Base-by-base conservation (phyloP, 2,888 invertebrate species). In the Tineola bisselliella region DNA sequence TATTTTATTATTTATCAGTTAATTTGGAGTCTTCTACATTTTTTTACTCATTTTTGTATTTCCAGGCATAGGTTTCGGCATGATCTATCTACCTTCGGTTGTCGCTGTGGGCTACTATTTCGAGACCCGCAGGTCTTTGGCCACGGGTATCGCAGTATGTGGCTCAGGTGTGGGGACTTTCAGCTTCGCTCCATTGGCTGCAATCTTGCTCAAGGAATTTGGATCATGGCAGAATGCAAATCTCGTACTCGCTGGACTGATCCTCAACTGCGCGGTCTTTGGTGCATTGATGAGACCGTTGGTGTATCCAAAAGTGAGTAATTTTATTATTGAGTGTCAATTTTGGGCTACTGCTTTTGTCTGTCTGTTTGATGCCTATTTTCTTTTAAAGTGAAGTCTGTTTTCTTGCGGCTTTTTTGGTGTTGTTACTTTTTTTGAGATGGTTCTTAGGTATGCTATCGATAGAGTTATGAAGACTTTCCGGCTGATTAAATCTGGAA, bases 61-160 rank as follows among this genome's bases (percentile, higher is more conserved):
- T 76, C 13, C 87, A 95, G 95, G 96, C 65, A 91, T 97, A 68
- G 97, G 97, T 18, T 95, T 97, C 74, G 96, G 97, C 64, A 91
- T 97, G 87, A 95, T 97, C 70, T 97, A 97, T 81, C 89, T 99
- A 57, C 98, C 98, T 0, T 98, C 98, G 1, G 98, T 99, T 44
- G 98, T 98, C 11, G 96, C 96, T 61, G 98, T 98, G 25, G 97
- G 97, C 6, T 97, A 97, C 83, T 98, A 98, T 87, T 99, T 99
- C 84, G 98, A 98, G 84, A 95, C 96, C 57, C 94, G 95, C 70
- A 90, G 98, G 64, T 96, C 98, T 11, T 87, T 98, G 65, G 98
- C 98, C 58, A 98, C 98, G 60, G 98, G 93, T 61, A 94, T 95
- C 62, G 98, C 98, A 0, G 98, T 98, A 0, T 98, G 98, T 74